Base-by-base conservation (phyloP, 2,888 invertebrate genomes). In the Oligia fasciuncula region DNA sequence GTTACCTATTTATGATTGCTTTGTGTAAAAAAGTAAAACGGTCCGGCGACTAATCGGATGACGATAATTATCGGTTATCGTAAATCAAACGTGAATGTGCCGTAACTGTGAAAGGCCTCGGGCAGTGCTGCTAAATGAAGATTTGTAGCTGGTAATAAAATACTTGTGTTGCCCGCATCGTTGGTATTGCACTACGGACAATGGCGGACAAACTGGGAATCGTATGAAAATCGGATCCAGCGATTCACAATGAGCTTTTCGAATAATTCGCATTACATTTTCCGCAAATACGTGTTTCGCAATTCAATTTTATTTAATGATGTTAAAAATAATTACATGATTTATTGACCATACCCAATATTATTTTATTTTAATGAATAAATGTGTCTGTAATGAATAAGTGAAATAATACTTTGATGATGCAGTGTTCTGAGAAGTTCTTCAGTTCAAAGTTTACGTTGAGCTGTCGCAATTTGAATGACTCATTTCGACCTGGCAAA, bases 121-220 rank as follows among this genome's bases (percentile, higher is more conserved):
- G 90, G 90, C 87, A 87, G 89, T 86, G 91, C 87, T 87, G 91
- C 92, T 91, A 93, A 95, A 94, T 95, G 92, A 94, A 94, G 95
- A 95, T 95, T 95, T 95, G 94, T 95, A 91, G 91, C 85, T 79
- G 85, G 91, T 92, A 94, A 95, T 95, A 94, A 94, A 94, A 94
- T 93, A 93, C 91, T 92, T 88, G 90, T 87, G 88, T 87, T 89
- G 84, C 79, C 77, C 81, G 87, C 81, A 80, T 73, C 79, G 72
- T 74, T 77, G 81, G 74, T 89, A 86, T 90, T 87, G 88, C 88
- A 87, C 87, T 82, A 87, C 89, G 89, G 82, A 90, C 87, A 88
- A 89, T 89, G 76, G 79, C 77, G 76, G 81, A 84, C 87, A 87
- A 88, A 89, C 85, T 88, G 80, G 80, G 79, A 83, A 88, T 88